Percentiles rank a stretch among this genome's conserved stretches.
Evolutionary conservation across 2,113 vertebrate species (phyloP).

Genomic region (Apodemus speciosus): DNA sequence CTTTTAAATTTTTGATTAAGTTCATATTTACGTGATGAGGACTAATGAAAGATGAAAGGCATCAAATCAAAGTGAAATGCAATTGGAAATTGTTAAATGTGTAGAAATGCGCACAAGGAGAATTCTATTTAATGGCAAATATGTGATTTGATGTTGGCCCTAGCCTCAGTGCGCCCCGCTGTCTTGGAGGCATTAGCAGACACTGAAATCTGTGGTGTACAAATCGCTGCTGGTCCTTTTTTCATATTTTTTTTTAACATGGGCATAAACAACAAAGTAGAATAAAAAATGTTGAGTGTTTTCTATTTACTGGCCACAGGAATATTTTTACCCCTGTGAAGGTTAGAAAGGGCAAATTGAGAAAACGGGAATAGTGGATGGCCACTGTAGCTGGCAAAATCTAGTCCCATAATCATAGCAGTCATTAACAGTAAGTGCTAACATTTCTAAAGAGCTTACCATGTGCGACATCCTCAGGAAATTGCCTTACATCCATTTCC

Average conservation of each 20-base stretch:
- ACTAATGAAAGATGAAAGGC: neutral
- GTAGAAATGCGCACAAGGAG: neutral
- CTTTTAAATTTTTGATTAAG: neutral
- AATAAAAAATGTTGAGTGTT: conserved; percentile 45
- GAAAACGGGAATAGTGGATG: conserved; percentile 1
- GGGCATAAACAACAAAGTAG: conserved; percentile 35
- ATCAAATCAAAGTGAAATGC: neutral
- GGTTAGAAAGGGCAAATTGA: conserved; percentile 27
- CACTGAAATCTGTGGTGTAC: conserved; percentile 9
- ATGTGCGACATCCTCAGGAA: neutral
- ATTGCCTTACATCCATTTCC: conserved; percentile 47
- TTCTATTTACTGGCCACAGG: neutral
- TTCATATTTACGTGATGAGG: neutral
- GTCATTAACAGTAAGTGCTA: conserved; percentile 49
- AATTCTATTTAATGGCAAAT: conserved; percentile 56
- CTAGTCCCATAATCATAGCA: conserved; percentile 3
- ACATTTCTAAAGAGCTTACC: conserved; percentile 18
- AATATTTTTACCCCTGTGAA: conserved; percentile 23
- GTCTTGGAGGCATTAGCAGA: conserved; percentile 7
- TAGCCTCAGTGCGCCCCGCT: neutral
- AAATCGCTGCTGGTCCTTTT: conserved; percentile 23
- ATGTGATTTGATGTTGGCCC: conserved; percentile 36
- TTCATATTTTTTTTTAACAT: conserved; percentile 25
- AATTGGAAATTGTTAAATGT: neutral
- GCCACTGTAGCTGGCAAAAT: neutral